phyloP scores from a whole-genome alignment of 2,113 vertebrate species.

The Entomyzon cyanotis region DNA sequence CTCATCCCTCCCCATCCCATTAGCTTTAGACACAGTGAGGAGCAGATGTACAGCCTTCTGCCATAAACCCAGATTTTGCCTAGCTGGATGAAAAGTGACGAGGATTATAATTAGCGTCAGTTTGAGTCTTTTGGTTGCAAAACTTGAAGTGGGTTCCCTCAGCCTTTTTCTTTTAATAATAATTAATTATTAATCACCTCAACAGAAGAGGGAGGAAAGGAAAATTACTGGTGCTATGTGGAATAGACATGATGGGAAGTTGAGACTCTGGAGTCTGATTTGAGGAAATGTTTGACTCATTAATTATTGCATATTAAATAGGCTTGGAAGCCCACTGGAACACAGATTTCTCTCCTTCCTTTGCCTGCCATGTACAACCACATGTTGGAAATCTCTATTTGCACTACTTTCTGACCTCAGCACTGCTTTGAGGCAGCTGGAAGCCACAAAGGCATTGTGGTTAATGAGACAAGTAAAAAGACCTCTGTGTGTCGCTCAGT shows the following conservation, averaged over 20 bases:
- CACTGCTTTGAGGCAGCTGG: background rate
- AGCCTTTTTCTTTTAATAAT: constrained; percentile 16
- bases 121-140: constrained; percentile 24
- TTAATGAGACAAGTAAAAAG: background rate
- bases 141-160: background rate
- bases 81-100: background rate
- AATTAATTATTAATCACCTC: constrained; percentile 39
- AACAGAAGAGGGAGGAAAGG: constrained; percentile 1
- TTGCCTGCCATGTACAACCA: background rate
- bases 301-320: constrained; percentile 35
- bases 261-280: constrained; percentile 24
- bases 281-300: constrained; percentile 7
- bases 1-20: background rate
- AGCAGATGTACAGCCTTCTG: background rate
- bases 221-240: constrained; percentile 10
- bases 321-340: background rate
- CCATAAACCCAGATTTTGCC: background rate
- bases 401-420: background rate
- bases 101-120: background rate
- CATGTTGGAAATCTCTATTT: background rate
- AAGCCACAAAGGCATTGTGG: background rate
- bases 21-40: background rate
- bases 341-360: background rate
- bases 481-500: background rate
- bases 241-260: background rate